Percentiles rank a stretch among this genome's conserved stretches.
phyloP scores from a whole-genome alignment of 2,888 invertebrate species.

The Sipha maydis region DNA sequence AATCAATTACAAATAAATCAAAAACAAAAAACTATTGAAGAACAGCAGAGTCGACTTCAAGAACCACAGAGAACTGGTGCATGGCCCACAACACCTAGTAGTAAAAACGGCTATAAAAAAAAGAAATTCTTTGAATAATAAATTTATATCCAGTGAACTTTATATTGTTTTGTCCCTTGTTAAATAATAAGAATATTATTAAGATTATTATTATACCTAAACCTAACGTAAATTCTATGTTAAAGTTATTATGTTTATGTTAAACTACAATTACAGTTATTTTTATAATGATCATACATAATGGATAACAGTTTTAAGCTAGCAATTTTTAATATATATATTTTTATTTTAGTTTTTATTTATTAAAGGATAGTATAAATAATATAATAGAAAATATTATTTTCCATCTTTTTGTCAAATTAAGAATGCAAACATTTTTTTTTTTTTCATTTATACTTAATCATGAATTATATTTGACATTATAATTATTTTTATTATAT shows the following conservation, averaged over 20 bases:
- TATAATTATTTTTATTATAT: neutral
- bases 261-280: neutral
- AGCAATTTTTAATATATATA: neutral
- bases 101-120: neutral
- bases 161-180: neutral
- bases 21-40: neutral
- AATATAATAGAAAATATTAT: too few relatives aligned
- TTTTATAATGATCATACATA: neutral
- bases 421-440: neutral
- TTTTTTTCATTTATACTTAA: neutral
- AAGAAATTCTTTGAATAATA: neutral
- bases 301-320: neutral
- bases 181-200: neutral
- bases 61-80: conserved; percentile 10
- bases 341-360: neutral
- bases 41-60: neutral
- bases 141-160: neutral
- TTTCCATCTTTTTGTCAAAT: neutral
- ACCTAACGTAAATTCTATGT: neutral
- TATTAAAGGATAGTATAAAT: too few relatives aligned
- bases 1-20: neutral
- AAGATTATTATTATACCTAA: neutral
- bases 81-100: neutral
- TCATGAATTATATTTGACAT: neutral
- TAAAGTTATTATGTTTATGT: neutral